A percentile compares a stretch with the other conserved stretches of the same genome.
These are phyloP conservation scores for Nettapus auritus DNA, from an alignment of 2,113 vertebrate genomes.

Conservation along the genomic window DNA sequence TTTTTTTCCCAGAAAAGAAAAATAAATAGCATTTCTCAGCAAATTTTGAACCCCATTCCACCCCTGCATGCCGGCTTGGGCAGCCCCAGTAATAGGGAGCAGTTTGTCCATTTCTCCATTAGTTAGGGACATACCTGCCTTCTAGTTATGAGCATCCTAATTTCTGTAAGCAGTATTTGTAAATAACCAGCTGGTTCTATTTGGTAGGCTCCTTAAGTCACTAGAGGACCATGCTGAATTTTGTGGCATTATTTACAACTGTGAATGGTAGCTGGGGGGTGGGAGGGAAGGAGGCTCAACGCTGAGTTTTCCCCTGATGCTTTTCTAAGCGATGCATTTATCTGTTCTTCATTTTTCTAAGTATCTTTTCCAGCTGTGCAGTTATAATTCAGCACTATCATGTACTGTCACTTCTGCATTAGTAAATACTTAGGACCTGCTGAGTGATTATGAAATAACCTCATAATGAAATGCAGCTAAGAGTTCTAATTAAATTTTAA, in stretches of 20 bases:
- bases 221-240: neutral
- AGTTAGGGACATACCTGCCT: neutral
- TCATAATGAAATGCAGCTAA: conserved; percentile 78
- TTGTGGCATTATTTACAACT: neutral
- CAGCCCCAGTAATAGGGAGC: neutral
- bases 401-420: conserved; percentile 75
- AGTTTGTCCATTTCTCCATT: neutral
- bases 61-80: neutral
- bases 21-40: neutral
- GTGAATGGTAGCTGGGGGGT: neutral
- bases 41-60: neutral
- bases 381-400: conserved; percentile 70
- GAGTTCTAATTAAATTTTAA: conserved; percentile 77
- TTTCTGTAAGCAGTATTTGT: neutral
- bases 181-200: neutral
- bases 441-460: conserved; percentile 77
- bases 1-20: neutral
- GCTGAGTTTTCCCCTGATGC: conserved; percentile 7
- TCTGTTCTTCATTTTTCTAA: conserved; percentile 61
- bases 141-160: neutral
- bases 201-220: neutral
- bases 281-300: neutral
- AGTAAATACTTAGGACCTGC: conserved; percentile 70
- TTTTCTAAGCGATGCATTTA: conserved; percentile 55
- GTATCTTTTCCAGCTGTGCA: conserved; percentile 58